Evolutionary conservation across 92 coral and sea anemone species (phyloP).

Genomic region (Heteractis magnifica): DNA sequence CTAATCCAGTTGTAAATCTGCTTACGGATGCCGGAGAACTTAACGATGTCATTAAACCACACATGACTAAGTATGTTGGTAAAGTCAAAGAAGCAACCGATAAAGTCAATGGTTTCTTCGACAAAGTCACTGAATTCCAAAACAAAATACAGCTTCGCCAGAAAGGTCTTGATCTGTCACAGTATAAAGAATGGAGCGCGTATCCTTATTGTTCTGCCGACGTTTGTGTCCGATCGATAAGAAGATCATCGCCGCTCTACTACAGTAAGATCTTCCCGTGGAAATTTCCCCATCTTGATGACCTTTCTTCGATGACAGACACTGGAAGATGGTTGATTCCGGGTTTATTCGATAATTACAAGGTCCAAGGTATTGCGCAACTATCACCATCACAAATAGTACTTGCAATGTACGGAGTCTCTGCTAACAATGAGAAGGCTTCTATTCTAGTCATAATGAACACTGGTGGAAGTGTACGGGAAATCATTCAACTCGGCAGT

Average conservation of each 20-base stretch:
- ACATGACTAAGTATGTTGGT: slow-evolving; percentile 32
- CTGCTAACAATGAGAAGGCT: slow-evolving; percentile 54
- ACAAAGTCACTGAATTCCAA: slow-evolving; percentile 55
- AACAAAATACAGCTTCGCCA: slow-evolving; percentile 63
- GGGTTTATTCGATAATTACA: slow-evolving; percentile 82
- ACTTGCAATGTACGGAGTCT: slow-evolving; percentile 75
- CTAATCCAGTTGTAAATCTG: slow-evolving; percentile 47
- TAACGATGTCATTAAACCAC: slow-evolving; percentile 51
- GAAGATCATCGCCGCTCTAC: slow-evolving; percentile 67
- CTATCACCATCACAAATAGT: slow-evolving; percentile 55
- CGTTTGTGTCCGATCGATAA: slow-evolving; percentile 59
- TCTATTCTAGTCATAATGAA: slow-evolving; percentile 66
- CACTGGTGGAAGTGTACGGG: slow-evolving; percentile 33
- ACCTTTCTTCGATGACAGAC: slow-evolving; percentile 61
- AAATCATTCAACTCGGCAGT: slow-evolving; percentile 62
- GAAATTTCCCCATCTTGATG: slow-evolving; percentile 87
- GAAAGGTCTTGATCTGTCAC: slow-evolving; percentile 60
- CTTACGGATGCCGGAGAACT: slow-evolving; percentile 43
- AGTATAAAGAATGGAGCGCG: slow-evolving; percentile 62
- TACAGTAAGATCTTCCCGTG: slow-evolving; percentile 59
- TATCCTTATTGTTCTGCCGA: slow-evolving; percentile 65
- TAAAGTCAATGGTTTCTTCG: slow-evolving; percentile 56
- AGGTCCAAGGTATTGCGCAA: slow-evolving; percentile 63
- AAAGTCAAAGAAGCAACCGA: slow-evolving; percentile 38
- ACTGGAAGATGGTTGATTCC: slow-evolving; percentile 74